Evolutionary conservation across 2,888 invertebrate genomes (phyloP), one percentile per base, ranked within the genome.

Genomic region (Theristus sp.): DNA sequence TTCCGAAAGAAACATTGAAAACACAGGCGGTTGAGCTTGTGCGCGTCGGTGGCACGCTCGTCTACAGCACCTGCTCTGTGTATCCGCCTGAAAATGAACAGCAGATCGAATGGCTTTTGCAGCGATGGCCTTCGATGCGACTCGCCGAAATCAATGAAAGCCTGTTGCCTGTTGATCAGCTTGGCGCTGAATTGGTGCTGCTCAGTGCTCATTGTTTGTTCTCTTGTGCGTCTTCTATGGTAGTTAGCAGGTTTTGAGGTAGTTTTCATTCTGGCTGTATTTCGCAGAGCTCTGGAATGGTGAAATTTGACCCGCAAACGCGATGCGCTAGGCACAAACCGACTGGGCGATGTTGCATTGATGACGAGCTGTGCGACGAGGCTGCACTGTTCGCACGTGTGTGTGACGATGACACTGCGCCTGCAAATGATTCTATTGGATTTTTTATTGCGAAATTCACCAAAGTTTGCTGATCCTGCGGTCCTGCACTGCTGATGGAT

Each of bases 51-150:
- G 94, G 96, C 20, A 88, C 88, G 72, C 81, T 99, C 64, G 94
- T 98, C 0, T 99, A 99, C 76, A 98, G 96, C 0, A 99, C 98
- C 0, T 99, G 98, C 76, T 98, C 98, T 0, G 84, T 99, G 66
- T 84, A 84, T 1, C 72, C 2, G 27, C 2, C 3, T 27, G 54
- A 54, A 27, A 54, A 54, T 27, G 54, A 54, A 27, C 17, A 28
- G 13, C 28, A 27, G 27, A 27, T 54, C 17, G 54, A 26, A 13
- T 54, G 54, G 54, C 6, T 49, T 3, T 17, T 17, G 24, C 13
- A 24, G 3, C 20, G 49, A n/a, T 49, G 49, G 49, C 3, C 13
- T 10, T 3, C 3, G 3, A 49, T 49, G n/a, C 13, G 49, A 49
- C 49, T 49, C 3, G 3, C 3, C 20, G n/a, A 49, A n/a, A n/a